Evolutionary conservation across 2,888 invertebrate species (phyloP).

Genomic region (Uropetala carovei): DNA sequence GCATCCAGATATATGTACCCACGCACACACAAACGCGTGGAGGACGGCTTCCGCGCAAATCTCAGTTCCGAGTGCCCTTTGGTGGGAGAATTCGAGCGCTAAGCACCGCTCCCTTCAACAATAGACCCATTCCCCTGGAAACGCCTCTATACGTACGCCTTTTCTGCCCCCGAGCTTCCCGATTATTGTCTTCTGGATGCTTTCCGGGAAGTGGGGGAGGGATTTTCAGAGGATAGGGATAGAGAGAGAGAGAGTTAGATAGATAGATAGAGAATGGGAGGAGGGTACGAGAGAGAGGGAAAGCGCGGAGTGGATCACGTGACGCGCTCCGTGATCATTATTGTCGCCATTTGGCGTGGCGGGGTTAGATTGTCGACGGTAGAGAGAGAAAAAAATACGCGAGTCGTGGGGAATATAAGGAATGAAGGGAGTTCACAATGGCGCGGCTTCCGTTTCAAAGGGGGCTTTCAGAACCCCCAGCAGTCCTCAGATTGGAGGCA

Average conservation of each 20-base stretch:
- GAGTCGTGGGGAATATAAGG: background rate
- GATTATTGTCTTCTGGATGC: background rate
- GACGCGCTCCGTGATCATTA: conserved; percentile 24
- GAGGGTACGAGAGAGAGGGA: no score
- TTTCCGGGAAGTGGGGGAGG: background rate
- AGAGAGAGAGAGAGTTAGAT: no score
- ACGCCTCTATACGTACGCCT: conserved; percentile 5
- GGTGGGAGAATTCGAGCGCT: background rate
- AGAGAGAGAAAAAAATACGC: background rate
- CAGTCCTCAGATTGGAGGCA: background rate
- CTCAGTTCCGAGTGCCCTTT: conserved; percentile 25
- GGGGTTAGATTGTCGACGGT: background rate
- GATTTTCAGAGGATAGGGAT: no score
- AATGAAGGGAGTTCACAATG: conserved; percentile 4
- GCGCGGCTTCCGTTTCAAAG: background rate
- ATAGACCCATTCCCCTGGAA: background rate
- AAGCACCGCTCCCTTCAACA: background rate
- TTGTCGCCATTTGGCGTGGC: conserved; percentile 14
- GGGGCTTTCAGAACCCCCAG: background rate
- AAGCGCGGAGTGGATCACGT: background rate
- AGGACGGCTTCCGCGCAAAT: background rate
- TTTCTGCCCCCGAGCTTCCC: background rate
- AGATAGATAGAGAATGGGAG: no score
- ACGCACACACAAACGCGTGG: background rate
- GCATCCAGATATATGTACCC: background rate